Evolutionary conservation across 2,888 invertebrate species (phyloP), one percentile per base, ranked within the genome.

Genomic region (Dinocampus coccinellae): DNA sequence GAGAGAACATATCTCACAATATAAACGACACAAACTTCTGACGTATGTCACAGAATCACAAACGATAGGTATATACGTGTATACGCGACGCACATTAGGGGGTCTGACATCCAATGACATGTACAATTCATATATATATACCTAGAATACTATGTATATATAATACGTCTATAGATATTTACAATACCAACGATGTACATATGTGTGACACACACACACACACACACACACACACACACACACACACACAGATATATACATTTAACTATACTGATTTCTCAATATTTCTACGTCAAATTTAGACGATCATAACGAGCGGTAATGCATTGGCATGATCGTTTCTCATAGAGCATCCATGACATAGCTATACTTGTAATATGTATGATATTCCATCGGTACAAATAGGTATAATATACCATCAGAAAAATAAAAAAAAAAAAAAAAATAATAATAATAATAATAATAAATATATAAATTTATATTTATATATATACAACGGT

Each of bases 111-210:
- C 75, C 76, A 75, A 77, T 78, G 78, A 80, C 80, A 75, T 72
- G 77, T 78, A 79, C 78, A 79, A 84, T 83, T 81, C 78, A 80
- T 82, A 80, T 78, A 76, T 16, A 47, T 78, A 77, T 16, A 47
- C 39, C 3, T 39, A 39, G 16, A 16, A 47, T 20, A 47, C 16
- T 47, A 47, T 47, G 16, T 75, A 71, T 47, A 16, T 75, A 71
- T 24, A 26, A 55, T 24, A 55, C 24, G 55, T 52, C 66, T 53
- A 63, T 47, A 55, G 62, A 24, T 55, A 63, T 26, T 63, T 24
- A 63, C 63, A 24, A 42, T n/a, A n/a, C 47, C 26, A 34, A 39
- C 26, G 47, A 13, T 16, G 11, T 55, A 26, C 26, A 11, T 22
- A 13, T 55, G 26, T 24, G 55, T 16, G 26, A 52, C 34, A 42